A percentile compares a stretch with the other conserved stretches of the same genome.
Conservation (phyloP, 2,888 invertebrate species). For the Cerastis leucographa region DNA sequence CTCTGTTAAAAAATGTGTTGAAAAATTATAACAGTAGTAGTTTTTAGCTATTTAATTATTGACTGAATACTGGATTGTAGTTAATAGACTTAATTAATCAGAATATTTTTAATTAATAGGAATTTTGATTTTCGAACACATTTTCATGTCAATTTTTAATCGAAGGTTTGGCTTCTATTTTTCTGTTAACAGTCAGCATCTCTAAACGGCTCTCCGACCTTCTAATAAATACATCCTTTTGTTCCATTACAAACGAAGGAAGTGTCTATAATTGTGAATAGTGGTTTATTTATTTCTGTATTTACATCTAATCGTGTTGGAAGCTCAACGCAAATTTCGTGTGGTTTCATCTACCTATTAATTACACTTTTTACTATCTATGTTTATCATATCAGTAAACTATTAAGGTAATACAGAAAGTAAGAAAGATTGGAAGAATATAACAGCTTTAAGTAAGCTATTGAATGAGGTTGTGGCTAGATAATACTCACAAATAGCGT, state of each 20-base stretch:
- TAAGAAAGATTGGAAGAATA: slow-evolving; percentile 16
- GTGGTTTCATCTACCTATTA: slow-evolving; percentile 84
- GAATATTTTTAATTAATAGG: background rate
- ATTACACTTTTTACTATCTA: slow-evolving; percentile 72
- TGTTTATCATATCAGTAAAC: slow-evolving; percentile 71
- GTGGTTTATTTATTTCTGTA: slow-evolving; percentile 81
- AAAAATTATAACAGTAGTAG: background rate
- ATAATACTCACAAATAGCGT: slow-evolving; percentile 15
- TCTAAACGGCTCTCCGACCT: slow-evolving; percentile 15
- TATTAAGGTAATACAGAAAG: slow-evolving; percentile 56
- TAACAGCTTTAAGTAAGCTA: slow-evolving; percentile 38
- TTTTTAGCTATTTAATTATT: background rate
- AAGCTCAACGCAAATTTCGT: slow-evolving; percentile 91
- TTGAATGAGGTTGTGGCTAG: slow-evolving; percentile 33
- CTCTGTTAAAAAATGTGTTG: no score
- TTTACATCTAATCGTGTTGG: slow-evolving; percentile 91
- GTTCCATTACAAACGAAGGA: slow-evolving; percentile 52
- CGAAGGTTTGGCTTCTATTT: background rate
- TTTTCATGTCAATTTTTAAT: background rate
- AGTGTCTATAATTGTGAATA: slow-evolving; percentile 63
- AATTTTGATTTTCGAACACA: background rate
- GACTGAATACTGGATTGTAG: background rate
- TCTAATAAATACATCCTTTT: slow-evolving; percentile 42
- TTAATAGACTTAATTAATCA: background rate
- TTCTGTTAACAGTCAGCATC: slow-evolving; percentile 42